Percentiles rank a stretch among this genome's conserved stretches.
These are phyloP conservation scores for Apocrypta bakeri DNA, from an alignment of 1,140 invertebrate genomes.

Conservation along the genomic window DNA sequence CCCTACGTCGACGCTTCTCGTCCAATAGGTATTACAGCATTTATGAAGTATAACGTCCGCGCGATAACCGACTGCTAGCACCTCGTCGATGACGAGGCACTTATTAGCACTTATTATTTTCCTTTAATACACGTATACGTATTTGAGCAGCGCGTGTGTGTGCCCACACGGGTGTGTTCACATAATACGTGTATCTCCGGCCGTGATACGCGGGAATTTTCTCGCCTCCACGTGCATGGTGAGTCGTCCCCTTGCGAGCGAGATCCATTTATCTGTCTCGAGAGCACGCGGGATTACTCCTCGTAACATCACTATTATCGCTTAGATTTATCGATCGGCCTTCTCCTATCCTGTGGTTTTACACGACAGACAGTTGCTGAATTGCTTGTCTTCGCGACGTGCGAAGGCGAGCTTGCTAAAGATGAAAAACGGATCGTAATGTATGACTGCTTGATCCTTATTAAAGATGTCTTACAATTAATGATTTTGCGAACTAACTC, in stretches of 20 bases:
- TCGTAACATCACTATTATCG: constrained; percentile 51
- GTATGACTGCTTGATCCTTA: too few relatives aligned
- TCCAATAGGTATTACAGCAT: not conserved
- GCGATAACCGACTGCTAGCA: constrained; percentile 23
- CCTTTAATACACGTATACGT: not conserved
- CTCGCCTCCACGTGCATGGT: not conserved
- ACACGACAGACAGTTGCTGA: constrained; percentile 45
- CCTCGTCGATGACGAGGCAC: constrained; percentile 18
- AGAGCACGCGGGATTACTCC: constrained; percentile 46
- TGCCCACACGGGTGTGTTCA: not conserved
- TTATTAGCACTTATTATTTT: constrained; percentile 6
- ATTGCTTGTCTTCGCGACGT: constrained; percentile 45
- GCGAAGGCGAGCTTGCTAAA: not conserved
- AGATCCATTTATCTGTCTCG: constrained; percentile 51
- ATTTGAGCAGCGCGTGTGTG: not conserved
- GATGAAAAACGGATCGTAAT: constrained; percentile 28
- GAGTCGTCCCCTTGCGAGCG: constrained; percentile 4
- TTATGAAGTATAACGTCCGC: constrained; percentile 5
- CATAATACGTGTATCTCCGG: not conserved
- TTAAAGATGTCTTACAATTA: too few relatives aligned
- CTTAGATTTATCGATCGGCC: constrained; percentile 51
- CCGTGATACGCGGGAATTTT: constrained; percentile 46
- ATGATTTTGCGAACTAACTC: too few relatives aligned
- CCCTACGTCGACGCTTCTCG: not conserved
- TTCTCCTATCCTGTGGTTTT: not conserved